Percentiles rank a stretch among this genome's conserved stretches.
Conservation (phyloP, 1,140 invertebrate genomes). For the Coenobita brevimanus region DNA sequence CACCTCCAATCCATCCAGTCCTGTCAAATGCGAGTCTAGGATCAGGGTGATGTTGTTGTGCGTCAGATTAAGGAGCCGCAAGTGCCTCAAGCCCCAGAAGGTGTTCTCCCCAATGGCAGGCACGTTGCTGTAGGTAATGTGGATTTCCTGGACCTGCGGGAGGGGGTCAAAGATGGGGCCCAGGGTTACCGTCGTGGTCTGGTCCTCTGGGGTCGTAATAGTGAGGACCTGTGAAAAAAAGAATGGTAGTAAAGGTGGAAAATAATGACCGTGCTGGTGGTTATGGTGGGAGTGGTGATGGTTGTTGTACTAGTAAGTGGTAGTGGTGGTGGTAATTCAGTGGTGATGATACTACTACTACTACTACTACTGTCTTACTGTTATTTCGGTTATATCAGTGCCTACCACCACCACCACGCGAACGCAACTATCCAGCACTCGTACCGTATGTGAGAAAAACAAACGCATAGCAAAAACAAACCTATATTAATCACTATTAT, state of each 20-base stretch:
- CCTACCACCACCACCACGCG: too few species aligned
- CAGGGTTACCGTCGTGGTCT: slow-evolving; percentile 38
- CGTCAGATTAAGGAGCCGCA: slow-evolving; percentile 82
- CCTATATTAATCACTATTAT: too few species aligned
- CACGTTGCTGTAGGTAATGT: slow-evolving; percentile 83
- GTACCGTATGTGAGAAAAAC: too few species aligned
- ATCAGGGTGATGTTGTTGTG: slow-evolving; percentile 85
- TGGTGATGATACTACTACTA: too few species aligned
- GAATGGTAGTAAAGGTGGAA: neutral
- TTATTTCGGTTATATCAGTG: too few species aligned
- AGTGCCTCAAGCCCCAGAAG: slow-evolving; percentile 83
- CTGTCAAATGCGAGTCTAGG: slow-evolving; percentile 73
- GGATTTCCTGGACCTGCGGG: slow-evolving; percentile 79
- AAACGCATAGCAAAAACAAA: too few species aligned
- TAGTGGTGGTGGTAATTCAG: too few species aligned
- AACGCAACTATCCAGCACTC: too few species aligned
- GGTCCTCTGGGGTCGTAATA: slow-evolving; percentile 44
- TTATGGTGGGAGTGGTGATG: too few species aligned
- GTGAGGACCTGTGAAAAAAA: slow-evolving; percentile 33
- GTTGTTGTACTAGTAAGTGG: too few species aligned
- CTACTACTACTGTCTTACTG: too few species aligned
- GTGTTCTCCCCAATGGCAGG: slow-evolving; percentile 86
- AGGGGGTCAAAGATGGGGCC: slow-evolving; percentile 59
- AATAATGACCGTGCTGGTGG: neutral
- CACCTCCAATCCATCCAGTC: slow-evolving; percentile 73